Conservation (phyloP, 35 echinoderm and acorn worm species). For the Eucidaris tribuloides region DNA sequence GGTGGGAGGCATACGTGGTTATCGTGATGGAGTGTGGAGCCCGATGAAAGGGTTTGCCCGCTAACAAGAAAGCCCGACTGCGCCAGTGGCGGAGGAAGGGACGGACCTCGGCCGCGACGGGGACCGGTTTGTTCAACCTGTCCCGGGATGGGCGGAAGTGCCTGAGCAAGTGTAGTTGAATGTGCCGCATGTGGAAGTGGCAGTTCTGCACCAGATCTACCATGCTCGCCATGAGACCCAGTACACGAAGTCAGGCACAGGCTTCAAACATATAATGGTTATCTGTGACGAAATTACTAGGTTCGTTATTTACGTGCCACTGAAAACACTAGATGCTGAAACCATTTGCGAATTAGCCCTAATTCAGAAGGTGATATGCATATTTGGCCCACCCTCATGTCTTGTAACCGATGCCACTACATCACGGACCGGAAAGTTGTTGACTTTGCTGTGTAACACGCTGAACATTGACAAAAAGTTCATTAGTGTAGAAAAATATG, state of each 20-base stretch:
- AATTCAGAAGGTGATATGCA: too few species aligned
- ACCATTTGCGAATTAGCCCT: too few species aligned
- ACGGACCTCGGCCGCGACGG: not conserved
- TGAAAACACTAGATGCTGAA: too few species aligned
- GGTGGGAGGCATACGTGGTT: not conserved
- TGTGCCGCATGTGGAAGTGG: constrained; percentile 23
- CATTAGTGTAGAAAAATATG: too few species aligned
- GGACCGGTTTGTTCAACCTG: not conserved
- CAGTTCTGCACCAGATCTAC: constrained; percentile 22
- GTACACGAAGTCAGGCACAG: not conserved
- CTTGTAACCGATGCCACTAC: too few species aligned
- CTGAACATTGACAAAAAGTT: too few species aligned
- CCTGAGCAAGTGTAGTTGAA: constrained; percentile 41
- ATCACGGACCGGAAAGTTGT: too few species aligned
- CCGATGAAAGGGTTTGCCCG: not conserved
- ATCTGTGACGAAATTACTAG: too few species aligned
- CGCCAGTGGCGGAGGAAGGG: not conserved
- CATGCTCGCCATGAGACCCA: constrained; percentile 36
- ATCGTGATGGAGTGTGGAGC: not conserved
- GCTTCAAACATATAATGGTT: too few species aligned
- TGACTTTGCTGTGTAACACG: too few species aligned
- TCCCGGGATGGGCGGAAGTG: not conserved
- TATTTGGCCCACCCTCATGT: too few species aligned
- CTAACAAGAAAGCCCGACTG: not conserved
- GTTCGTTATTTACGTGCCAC: too few species aligned